These are phyloP conservation scores for Tupaia tana DNA, from an alignment of 2,113 vertebrate genomes.

Conservation along the genomic window DNA sequence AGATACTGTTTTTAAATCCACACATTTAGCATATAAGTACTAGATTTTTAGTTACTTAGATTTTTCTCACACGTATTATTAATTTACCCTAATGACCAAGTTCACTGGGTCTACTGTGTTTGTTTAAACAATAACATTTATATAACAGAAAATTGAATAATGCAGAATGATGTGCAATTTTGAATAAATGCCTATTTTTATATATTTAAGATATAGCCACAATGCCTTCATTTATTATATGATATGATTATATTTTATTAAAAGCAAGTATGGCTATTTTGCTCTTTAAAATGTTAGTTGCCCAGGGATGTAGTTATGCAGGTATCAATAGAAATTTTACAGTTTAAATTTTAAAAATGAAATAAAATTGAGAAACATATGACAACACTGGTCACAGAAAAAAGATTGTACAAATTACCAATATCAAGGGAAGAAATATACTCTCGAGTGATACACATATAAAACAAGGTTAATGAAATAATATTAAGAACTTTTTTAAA, in stretches of 20 bases:
- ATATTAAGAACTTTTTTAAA: neutral
- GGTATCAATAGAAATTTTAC: neutral
- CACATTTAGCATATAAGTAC: too few relatives aligned
- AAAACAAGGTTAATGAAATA: neutral
- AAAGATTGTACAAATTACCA: neutral
- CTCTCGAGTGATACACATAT: neutral
- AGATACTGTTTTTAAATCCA: too few relatives aligned
- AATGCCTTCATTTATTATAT: neutral
- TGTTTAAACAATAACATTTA: neutral
- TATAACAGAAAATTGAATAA: neutral
- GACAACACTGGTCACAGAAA: neutral
- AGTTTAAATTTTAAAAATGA: neutral
- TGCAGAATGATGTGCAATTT: neutral
- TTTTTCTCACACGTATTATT: neutral
- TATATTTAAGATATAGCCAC: neutral
- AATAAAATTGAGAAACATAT: neutral
- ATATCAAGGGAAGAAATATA: neutral
- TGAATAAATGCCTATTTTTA: neutral
- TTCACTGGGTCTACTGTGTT: neutral
- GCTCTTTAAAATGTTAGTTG: neutral
- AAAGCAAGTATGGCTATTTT: neutral
- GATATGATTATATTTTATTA: neutral
- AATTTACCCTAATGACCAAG: too few relatives aligned
- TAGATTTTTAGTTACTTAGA: too few relatives aligned
- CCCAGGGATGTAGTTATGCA: neutral